Conservation (phyloP, 2,888 invertebrate species). For the Tiphia femorata region DNA sequence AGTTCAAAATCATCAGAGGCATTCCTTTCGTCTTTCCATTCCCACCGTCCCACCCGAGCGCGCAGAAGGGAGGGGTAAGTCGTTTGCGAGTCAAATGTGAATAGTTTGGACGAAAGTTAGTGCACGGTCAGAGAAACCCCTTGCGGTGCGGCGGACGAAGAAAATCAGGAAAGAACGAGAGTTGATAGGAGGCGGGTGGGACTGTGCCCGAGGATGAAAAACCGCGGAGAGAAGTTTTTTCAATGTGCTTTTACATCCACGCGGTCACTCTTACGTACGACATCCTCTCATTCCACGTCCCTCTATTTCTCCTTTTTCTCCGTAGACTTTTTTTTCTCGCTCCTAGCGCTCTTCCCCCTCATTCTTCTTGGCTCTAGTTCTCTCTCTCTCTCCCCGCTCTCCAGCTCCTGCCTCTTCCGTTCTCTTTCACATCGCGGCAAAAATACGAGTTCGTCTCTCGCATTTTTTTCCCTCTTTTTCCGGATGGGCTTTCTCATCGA, state of each 20-base stretch:
- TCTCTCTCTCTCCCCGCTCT: neutral
- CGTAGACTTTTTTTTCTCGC: neutral
- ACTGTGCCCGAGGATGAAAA: neutral
- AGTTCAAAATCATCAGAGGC: too few relatives aligned
- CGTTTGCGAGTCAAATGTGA: too few relatives aligned
- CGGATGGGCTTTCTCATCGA: conserved; percentile 31
- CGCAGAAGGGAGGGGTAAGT: too few relatives aligned
- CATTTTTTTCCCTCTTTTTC: conserved; percentile 21
- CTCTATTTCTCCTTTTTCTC: neutral
- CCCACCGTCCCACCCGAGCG: too few relatives aligned
- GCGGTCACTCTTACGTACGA: neutral
- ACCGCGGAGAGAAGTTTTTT: neutral
- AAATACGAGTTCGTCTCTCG: neutral
- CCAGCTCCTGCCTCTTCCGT: neutral
- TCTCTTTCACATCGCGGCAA: neutral
- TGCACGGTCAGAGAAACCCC: too few relatives aligned
- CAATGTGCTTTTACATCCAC: neutral
- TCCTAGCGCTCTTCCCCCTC: neutral
- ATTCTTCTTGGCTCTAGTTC: neutral
- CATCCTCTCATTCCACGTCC: too few relatives aligned
- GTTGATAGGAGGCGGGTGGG: neutral
- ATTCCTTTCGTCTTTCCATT: too few relatives aligned
- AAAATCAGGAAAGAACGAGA: neutral
- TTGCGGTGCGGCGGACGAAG: too few relatives aligned
- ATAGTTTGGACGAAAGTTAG: too few relatives aligned